These are phyloP conservation scores for Phylloscopus collybita DNA, from an alignment of 2,797 vertebrate genomes.

Conservation along the genomic window DNA sequence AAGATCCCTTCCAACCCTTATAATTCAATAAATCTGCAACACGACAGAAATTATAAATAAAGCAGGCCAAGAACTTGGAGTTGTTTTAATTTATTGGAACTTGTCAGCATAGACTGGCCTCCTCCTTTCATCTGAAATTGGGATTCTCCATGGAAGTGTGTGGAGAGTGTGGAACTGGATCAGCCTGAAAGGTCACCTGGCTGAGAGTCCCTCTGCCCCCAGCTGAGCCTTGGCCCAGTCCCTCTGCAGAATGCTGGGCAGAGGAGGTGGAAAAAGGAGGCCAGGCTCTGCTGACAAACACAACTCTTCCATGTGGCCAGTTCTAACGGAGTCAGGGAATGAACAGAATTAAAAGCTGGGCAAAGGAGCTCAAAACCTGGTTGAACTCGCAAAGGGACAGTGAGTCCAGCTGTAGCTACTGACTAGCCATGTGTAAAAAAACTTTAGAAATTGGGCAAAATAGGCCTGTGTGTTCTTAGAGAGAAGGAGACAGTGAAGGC, in stretches of 20 bases:
- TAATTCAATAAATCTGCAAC: background rate
- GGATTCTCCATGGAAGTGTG: background rate
- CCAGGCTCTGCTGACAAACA: slow-evolving; percentile 36
- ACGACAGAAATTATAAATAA: background rate
- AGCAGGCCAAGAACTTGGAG: background rate
- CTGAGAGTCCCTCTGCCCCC: background rate
- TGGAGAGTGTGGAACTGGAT: background rate
- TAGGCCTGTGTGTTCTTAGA: background rate
- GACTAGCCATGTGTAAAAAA: background rate
- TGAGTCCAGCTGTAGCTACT: slow-evolving; percentile 14
- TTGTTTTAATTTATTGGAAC: background rate
- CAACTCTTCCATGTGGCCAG: slow-evolving; percentile 33
- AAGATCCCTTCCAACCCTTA: background rate
- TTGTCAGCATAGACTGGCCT: background rate
- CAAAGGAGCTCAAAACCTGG: slow-evolving; percentile 20
- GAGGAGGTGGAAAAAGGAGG: slow-evolving; percentile 49
- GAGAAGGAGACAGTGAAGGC: background rate
- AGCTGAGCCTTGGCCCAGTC: background rate
- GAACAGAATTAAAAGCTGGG: background rate
- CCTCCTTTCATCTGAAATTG: background rate
- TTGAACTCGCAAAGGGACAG: background rate
- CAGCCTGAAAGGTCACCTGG: background rate
- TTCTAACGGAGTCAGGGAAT: slow-evolving; percentile 27
- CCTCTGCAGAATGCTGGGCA: background rate
- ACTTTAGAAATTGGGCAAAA: background rate